Base-by-base conservation (phyloP, 2,888 invertebrate species). In the Notocelia uddmanniana region DNA sequence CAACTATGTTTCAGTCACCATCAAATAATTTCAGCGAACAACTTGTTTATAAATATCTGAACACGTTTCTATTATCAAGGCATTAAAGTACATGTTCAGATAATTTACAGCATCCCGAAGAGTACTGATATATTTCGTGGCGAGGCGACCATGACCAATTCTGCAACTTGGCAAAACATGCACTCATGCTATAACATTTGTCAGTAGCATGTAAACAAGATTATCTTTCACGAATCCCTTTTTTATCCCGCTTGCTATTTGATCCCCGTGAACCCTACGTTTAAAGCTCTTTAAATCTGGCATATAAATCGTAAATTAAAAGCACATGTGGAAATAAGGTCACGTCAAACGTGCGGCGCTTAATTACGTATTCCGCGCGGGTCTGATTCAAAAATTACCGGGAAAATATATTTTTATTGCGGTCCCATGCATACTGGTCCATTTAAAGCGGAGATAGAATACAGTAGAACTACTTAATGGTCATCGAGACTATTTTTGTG, bases 371-470 rank as follows among this genome's bases (percentile, higher is more conserved):
- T 68, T 68, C 48, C 55, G 55, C 34, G 50, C 57, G 55, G 72
- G 60, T 45, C 31, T 13, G 59, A 57, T 57, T 57, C 55, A 57
- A 72, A 60, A 67, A 59, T 60, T 66, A 68, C 72, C 31, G 54
- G 62, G 55, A 50, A 68, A 57, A 68, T 54, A 37, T 57, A 55
- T 72, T 67, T 71, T 71, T 67, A 60, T 67, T 71, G 55, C 66
- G 26, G 52, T 59, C 31, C 31, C 58, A 59, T 66, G 48, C 54
- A 55, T 54, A 31, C 54, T 45, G 52, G 26, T 50, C 54, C 54
- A 15, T 0, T 13, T 6, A 18, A 11, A 71, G 52, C 19, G n/a
- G 67, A 34, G 23, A 55, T 2, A 26, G 26, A 23, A 45, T 54
- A 67, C 71, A 67, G 70, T 45, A 21, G 70, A 23, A 10, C 15